These are phyloP conservation scores for Auanema sp. DNA, from an alignment of 2,888 invertebrate species.

Conservation along the genomic window DNA sequence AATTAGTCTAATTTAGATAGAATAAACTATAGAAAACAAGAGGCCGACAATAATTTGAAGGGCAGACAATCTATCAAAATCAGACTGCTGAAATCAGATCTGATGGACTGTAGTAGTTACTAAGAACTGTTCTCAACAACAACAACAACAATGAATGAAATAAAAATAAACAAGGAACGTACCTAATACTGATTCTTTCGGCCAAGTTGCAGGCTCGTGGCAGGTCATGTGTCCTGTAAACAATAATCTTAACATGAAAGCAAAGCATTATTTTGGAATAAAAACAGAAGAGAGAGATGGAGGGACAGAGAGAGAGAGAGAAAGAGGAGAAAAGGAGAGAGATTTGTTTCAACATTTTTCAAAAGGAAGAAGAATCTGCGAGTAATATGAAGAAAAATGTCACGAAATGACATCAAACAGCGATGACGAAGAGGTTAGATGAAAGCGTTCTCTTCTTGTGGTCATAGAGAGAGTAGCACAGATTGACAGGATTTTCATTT, in stretches of 20 bases:
- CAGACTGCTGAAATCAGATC: conserved; percentile 8
- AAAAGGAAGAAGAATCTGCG: too few species aligned
- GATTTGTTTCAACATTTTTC: too few species aligned
- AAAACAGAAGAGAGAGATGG: neutral
- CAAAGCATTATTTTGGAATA: neutral
- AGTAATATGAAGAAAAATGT: too few species aligned
- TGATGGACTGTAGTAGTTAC: neutral
- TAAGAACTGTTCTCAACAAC: conserved; percentile 5
- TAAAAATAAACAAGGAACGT: neutral
- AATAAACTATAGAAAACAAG: too few species aligned
- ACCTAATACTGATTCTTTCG: conserved; percentile 13
- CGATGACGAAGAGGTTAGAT: too few species aligned
- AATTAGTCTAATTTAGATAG: too few species aligned
- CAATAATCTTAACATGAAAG: neutral
- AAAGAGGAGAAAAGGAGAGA: too few species aligned
- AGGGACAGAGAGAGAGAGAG: neutral
- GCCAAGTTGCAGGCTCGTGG: conserved; percentile 48
- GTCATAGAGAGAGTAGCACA: too few species aligned
- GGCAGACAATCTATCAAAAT: neutral
- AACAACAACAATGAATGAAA: conserved; percentile 16
- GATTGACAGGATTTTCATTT: too few species aligned
- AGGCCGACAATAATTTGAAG: conserved; percentile 11
- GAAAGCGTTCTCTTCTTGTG: too few species aligned
- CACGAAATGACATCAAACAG: too few species aligned
- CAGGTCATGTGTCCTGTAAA: conserved; percentile 46